Evolutionary conservation across 2,797 vertebrate genomes (phyloP).

Genomic region (Eospalax fontanierii): DNA sequence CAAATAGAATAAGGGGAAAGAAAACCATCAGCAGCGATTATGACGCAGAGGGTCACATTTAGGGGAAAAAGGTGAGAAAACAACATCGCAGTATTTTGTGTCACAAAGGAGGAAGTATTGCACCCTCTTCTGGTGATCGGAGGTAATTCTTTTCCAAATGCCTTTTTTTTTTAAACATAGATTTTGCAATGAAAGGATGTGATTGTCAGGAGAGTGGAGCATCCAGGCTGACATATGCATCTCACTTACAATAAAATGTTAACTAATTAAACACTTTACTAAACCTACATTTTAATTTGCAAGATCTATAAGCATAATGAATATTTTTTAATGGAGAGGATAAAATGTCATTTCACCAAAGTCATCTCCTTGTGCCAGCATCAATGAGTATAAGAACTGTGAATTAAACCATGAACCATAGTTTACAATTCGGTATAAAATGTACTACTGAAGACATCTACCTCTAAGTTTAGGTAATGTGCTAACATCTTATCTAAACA

Average conservation of each 20-base stretch:
- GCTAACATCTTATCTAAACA: neutral
- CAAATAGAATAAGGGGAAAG: slow-evolving; percentile 19
- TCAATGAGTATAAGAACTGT: neutral
- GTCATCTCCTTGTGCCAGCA: neutral
- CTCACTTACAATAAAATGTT: slow-evolving; percentile 50
- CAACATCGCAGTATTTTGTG: slow-evolving; percentile 21
- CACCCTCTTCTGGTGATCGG: slow-evolving; percentile 92
- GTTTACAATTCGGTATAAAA: slow-evolving; percentile 45
- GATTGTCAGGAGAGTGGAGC: neutral
- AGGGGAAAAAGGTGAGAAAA: slow-evolving; percentile 77
- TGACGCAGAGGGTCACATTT: slow-evolving; percentile 88
- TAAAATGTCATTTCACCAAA: slow-evolving; percentile 18
- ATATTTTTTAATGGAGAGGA: slow-evolving; percentile 28
- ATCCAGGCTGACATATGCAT: neutral
- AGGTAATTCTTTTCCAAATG: slow-evolving; percentile 69
- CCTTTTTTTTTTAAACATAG: slow-evolving; percentile 15
- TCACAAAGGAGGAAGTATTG: slow-evolving; percentile 90
- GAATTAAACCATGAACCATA: slow-evolving; percentile 37
- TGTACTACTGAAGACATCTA: neutral
- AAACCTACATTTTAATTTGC: slow-evolving; percentile 29
- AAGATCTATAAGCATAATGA: slow-evolving; percentile 41
- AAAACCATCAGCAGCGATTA: slow-evolving; percentile 78
- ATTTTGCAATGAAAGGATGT: neutral
- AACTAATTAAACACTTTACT: slow-evolving; percentile 43
- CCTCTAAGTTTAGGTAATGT: neutral